Percentiles rank a stretch among this genome's conserved stretches.
Conservation (phyloP, 1,140 invertebrate genomes). For the Caenorhabditis inopinata region DNA sequence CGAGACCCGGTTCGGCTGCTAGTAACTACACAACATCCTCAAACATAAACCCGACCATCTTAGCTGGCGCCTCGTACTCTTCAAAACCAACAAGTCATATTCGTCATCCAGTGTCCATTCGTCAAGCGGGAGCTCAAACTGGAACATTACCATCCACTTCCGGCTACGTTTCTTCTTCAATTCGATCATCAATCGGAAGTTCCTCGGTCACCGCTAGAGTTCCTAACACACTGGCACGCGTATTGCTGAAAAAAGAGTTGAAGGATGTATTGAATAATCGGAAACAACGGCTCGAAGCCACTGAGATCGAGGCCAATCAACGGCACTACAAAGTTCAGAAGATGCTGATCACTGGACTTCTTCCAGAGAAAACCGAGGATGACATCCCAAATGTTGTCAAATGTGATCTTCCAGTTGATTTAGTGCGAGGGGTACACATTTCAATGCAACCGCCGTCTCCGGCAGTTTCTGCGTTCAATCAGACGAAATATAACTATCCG, state of each 20-base stretch:
- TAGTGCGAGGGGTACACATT: conserved; percentile 46
- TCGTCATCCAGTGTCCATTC: conserved; percentile 42
- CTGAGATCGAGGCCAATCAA: conserved; percentile 65
- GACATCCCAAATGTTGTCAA: conserved; percentile 49
- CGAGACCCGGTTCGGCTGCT: conserved; percentile 18
- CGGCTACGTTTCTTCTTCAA: not conserved
- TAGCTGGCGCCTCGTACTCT: conserved; percentile 57
- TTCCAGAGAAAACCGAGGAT: conserved; percentile 52
- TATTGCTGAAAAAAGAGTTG: conserved; percentile 63
- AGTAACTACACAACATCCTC: not conserved
- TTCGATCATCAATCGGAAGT: conserved; percentile 35
- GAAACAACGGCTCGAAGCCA: conserved; percentile 53
- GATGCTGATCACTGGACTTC: conserved; percentile 58
- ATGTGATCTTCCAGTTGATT: conserved; percentile 46
- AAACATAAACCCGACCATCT: conserved; percentile 53
- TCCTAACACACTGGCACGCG: conserved; percentile 54
- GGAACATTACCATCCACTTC: conserved; percentile 14
- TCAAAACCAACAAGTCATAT: conserved; percentile 14
- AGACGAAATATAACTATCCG: conserved; percentile 12
- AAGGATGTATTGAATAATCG: conserved; percentile 53
- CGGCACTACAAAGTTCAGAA: conserved; percentile 58
- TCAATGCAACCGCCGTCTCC: conserved; percentile 26
- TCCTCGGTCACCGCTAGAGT: conserved; percentile 43
- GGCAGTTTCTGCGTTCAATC: conserved; percentile 19
- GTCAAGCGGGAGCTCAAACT: conserved; percentile 40